phyloP scores from a whole-genome alignment of 2,113 vertebrate genomes.

The Toxotes jaculatrix region DNA sequence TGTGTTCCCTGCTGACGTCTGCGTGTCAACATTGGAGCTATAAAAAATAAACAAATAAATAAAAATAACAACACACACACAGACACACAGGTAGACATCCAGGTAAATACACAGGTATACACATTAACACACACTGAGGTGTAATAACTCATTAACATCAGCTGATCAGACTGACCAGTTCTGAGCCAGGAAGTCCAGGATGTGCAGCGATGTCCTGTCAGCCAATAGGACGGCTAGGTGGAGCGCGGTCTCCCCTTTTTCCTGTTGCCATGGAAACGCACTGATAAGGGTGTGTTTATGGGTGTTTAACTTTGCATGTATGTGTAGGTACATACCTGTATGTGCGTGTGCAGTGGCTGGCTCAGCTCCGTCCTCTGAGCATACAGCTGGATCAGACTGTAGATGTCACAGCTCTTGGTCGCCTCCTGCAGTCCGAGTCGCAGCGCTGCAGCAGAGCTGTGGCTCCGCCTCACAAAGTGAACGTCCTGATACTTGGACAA shows the following conservation, averaged over 20 bases:
- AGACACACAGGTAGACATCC: neutral
- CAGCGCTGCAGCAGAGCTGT: slow-evolving; percentile 37
- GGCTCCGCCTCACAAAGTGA: slow-evolving; percentile 66
- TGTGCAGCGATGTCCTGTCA: slow-evolving; percentile 75
- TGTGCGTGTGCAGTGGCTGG: slow-evolving; percentile 67
- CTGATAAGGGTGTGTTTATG: neutral
- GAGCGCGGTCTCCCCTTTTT: slow-evolving; percentile 73
- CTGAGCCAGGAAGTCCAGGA: slow-evolving; percentile 77
- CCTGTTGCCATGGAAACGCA: slow-evolving; percentile 57
- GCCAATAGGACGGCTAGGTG: slow-evolving; percentile 76
- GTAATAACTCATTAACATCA: neutral
- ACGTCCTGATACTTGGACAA: slow-evolving; percentile 72
- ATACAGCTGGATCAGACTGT: slow-evolving; percentile 71
- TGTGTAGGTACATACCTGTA: slow-evolving; percentile 59
- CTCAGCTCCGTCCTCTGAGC: slow-evolving; percentile 71
- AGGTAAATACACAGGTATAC: neutral
- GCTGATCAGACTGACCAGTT: slow-evolving; percentile 68
- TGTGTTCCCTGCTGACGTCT: slow-evolving; percentile 72
- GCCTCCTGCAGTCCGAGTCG: slow-evolving; percentile 74
- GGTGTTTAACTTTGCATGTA: neutral
- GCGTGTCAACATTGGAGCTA: slow-evolving; percentile 67
- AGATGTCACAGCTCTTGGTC: slow-evolving; percentile 72
- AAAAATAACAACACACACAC: neutral
- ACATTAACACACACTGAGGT: neutral
- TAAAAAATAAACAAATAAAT: neutral